These are phyloP conservation scores for Phalacrocorax aristotelis DNA, from an alignment of 2,113 vertebrate species.

Conservation along the genomic window DNA sequence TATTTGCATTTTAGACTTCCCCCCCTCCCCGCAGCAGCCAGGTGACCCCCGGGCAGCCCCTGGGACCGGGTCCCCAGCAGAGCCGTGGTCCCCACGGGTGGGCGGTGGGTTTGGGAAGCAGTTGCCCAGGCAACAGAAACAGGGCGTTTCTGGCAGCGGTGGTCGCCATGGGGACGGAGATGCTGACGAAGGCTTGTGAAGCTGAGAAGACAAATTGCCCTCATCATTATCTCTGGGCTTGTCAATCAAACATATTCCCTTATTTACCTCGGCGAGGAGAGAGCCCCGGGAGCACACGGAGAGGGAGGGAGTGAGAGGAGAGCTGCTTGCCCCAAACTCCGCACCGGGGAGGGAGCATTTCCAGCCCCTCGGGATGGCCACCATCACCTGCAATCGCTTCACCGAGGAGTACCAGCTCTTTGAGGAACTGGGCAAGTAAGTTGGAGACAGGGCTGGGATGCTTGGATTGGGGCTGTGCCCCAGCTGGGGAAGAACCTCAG, in stretches of 20 bases:
- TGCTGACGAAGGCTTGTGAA: constrained; percentile 86
- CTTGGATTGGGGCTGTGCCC: background rate
- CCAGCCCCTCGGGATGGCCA: constrained; percentile 81
- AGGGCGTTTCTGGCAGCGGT: constrained; percentile 82
- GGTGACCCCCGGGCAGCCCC: constrained; percentile 22
- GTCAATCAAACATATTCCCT: constrained; percentile 80
- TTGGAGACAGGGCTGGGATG: constrained; percentile 43
- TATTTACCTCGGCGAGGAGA: constrained; percentile 73
- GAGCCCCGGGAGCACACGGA: constrained; percentile 63
- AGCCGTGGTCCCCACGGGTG: background rate
- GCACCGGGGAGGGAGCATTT: constrained; percentile 52
- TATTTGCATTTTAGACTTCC: background rate
- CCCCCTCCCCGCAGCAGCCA: background rate
- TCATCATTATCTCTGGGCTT: constrained; percentile 83
- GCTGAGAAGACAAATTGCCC: constrained; percentile 83
- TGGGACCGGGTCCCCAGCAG: background rate
- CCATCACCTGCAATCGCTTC: constrained; percentile 91
- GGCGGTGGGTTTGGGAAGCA: constrained; percentile 77
- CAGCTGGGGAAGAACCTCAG: background rate
- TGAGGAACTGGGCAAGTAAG: constrained; percentile 93
- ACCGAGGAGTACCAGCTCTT: constrained; percentile 92
- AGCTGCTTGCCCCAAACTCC: constrained; percentile 51
- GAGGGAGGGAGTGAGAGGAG: constrained; percentile 55
- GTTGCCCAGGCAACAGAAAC: constrained; percentile 85
- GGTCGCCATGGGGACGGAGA: constrained; percentile 89